Percentiles rank a stretch among this genome's conserved stretches.
These are phyloP conservation scores for Lobophora halterata DNA, from an alignment of 2,888 invertebrate species.

Conservation along the genomic window DNA sequence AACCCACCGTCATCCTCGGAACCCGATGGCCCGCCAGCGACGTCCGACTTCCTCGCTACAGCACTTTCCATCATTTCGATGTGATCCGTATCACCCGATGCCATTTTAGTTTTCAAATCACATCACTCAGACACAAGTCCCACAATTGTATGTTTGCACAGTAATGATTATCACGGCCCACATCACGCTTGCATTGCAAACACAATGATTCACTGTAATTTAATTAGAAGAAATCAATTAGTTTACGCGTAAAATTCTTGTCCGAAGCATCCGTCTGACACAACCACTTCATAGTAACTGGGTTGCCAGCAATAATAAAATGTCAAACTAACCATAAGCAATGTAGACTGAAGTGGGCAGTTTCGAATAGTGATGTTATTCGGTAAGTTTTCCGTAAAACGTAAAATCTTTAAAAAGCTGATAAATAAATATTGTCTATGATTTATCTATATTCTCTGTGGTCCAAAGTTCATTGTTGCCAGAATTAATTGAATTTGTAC, in stretches of 20 bases:
- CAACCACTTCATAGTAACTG: constrained; percentile 72
- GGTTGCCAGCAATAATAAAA: constrained; percentile 49
- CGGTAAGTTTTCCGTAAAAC: constrained; percentile 8
- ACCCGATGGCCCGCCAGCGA: constrained; percentile 79
- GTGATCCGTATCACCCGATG: constrained; percentile 91
- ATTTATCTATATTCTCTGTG: no score
- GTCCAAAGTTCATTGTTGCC: no score
- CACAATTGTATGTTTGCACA: constrained; percentile 56
- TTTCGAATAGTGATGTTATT: constrained; percentile 4
- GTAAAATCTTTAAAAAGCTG: background rate
- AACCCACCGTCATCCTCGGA: constrained; percentile 81
- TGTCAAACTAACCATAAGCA: constrained; percentile 28
- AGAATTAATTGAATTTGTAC: no score
- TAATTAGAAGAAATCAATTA: constrained; percentile 77
- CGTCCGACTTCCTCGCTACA: constrained; percentile 81
- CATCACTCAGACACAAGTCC: constrained; percentile 74
- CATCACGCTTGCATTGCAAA: constrained; percentile 67
- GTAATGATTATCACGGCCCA: constrained; percentile 70
- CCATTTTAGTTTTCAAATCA: constrained; percentile 83
- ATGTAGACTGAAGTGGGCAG: constrained; percentile 36
- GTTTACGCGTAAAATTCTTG: constrained; percentile 72
- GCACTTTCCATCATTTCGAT: constrained; percentile 88
- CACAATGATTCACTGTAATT: constrained; percentile 76
- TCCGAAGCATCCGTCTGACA: constrained; percentile 73
- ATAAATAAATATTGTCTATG: no score